Base-by-base conservation (phyloP, 1,140 invertebrate genomes). In the Venturia canescens region DNA sequence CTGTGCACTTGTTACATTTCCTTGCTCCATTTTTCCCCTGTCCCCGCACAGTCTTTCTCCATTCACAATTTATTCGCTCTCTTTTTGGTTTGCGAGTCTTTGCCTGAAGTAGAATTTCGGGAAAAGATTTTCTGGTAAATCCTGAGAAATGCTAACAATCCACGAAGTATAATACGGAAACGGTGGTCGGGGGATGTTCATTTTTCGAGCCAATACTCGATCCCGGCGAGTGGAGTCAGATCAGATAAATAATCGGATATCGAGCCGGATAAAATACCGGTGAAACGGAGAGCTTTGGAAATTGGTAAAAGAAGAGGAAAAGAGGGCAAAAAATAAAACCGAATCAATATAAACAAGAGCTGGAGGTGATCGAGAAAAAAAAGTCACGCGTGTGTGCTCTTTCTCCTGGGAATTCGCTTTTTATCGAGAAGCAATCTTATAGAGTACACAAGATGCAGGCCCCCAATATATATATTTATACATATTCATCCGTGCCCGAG, bases 381-480 rank as follows among this genome's bases (percentile, higher is more conserved):
- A 31, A n/a, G 11, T 18, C 26, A 31, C 18, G 23, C 3, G 16
- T 69, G 16, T 34, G 23, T n/a, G n/a, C n/a, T n/a, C 63, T 67
- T 44, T 23, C 67, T 27, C 67, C 69, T 67, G 44, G 67, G 60
- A 38, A 53, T 53, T 53, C 50, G n/a, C 16, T 18, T 53, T 53
- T 53, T 53, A 53, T 53, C 50, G 13, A 13, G 48, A 31, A 34
- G 75, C 75, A 77, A 77, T 77, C 50, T 77, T 66, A 29, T 77
- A 57, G 50, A 77, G 75, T 77, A 77, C 75, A 77, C 75, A 26
- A 27, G 75, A 29, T 77, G 75, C 44, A 31, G 57, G 57, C 75
- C 26, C 38, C 75, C 13, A 13, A 11, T 53, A 77, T 77, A 63
- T 38, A 77, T 44, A 9, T 11, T 1, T 44, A 44, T 44, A 44